A percentile compares a stretch with the other conserved stretches of the same genome.
phyloP scores from a whole-genome alignment of 2,797 vertebrate species.

The Myotis myotis region DNA sequence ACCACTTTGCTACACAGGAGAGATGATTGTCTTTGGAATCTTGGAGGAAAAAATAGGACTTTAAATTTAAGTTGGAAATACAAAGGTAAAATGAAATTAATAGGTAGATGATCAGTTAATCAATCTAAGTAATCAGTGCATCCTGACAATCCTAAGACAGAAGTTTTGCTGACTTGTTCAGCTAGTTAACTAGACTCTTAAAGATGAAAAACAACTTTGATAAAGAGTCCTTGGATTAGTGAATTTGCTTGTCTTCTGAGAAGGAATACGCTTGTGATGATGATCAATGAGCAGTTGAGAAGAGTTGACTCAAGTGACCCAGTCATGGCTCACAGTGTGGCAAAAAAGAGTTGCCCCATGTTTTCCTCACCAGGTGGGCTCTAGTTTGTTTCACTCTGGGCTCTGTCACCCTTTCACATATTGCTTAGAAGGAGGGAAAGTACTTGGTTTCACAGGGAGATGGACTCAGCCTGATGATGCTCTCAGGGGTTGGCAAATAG shows the following conservation, averaged over 20 bases:
- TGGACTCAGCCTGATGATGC: background rate
- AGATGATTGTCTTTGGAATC: background rate
- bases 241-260: background rate
- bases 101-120: background rate
- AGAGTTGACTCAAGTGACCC: background rate
- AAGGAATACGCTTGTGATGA: background rate
- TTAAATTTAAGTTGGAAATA: conserved; percentile 23
- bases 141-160: background rate
- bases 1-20: background rate
- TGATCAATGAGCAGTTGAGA: background rate
- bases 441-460: background rate
- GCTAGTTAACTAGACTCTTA: background rate
- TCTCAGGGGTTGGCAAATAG: background rate
- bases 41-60: background rate
- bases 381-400: background rate
- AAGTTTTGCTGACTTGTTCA: background rate
- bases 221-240: background rate
- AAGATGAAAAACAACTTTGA: background rate
- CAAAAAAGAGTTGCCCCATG: background rate
- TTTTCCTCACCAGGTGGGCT: background rate
- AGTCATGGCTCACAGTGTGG: background rate
- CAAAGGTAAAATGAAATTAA: conserved; percentile 21
- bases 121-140: background rate
- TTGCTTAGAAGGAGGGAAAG: background rate
- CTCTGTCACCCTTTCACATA: background rate